A percentile compares a stretch with the other conserved stretches of the same genome.
phyloP scores from a whole-genome alignment of 2,113 vertebrate genomes.

The Chiloscyllium plagiosum region DNA sequence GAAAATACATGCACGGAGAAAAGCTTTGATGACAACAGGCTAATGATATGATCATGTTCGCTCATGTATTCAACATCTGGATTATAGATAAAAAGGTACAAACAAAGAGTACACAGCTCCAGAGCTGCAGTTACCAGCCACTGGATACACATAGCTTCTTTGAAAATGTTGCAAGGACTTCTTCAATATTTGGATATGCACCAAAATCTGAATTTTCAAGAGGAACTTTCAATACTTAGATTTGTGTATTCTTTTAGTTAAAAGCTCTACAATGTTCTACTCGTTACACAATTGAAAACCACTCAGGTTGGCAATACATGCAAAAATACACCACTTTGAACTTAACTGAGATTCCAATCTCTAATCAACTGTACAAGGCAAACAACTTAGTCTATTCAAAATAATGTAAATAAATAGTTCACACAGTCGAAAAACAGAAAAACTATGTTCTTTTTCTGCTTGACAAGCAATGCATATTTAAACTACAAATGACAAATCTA shows the following conservation, averaged over 20 bases:
- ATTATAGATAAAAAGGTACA: neutral
- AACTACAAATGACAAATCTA: conserved; percentile 31
- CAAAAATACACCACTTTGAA: neutral
- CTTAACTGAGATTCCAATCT: neutral
- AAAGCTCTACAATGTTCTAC: neutral
- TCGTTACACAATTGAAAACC: neutral
- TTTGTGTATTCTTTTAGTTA: neutral
- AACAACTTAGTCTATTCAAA: conserved; percentile 25
- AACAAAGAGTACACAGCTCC: neutral
- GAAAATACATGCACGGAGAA: neutral
- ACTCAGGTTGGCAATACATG: neutral
- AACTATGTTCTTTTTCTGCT: neutral
- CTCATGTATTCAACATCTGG: neutral
- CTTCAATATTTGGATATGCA: neutral
- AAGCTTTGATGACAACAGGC: too few relatives aligned
- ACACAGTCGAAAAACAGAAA: neutral
- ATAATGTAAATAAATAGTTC: neutral
- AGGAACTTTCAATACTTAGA: neutral
- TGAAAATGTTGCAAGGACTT: neutral
- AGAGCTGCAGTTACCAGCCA: neutral
- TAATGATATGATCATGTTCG: too few relatives aligned
- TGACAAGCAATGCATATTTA: conserved; percentile 23
- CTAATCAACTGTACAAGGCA: neutral
- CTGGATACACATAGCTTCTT: neutral
- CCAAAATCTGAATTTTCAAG: neutral